These are phyloP conservation scores for Fregetta grallaria DNA, from an alignment of 2,113 vertebrate genomes.

Conservation along the genomic window DNA sequence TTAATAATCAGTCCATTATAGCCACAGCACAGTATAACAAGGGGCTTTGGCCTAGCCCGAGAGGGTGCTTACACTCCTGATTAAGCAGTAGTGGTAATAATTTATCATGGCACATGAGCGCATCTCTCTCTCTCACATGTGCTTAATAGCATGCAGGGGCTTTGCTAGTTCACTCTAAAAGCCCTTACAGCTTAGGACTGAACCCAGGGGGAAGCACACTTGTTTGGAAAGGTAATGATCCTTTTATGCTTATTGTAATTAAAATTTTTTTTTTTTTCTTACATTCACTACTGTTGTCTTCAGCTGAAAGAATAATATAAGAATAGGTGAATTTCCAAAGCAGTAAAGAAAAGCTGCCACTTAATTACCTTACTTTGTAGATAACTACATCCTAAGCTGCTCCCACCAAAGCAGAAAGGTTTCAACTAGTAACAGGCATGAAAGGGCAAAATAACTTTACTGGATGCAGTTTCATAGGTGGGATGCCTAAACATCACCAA, in stretches of 20 bases:
- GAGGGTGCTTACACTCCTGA: neutral
- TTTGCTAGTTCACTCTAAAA: neutral
- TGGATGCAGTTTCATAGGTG: neutral
- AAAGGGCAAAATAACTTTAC: neutral
- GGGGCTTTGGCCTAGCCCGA: neutral
- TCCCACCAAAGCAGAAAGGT: neutral
- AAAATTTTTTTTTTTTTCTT: neutral
- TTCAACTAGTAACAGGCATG: neutral
- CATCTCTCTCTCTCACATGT: neutral
- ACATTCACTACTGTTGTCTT: neutral
- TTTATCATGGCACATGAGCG: neutral
- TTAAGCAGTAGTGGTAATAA: neutral
- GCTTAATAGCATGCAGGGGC: neutral
- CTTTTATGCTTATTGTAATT: neutral
- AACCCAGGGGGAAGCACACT: neutral
- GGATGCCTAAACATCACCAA: neutral
- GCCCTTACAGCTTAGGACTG: neutral
- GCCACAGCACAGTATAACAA: neutral
- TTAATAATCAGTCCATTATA: neutral
- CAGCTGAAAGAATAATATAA: neutral
- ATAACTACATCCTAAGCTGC: neutral
- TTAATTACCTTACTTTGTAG: neutral
- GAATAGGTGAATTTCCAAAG: neutral
- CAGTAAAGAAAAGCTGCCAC: neutral
- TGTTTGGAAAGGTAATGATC: neutral